Evolutionary conservation across 2,113 vertebrate species (phyloP), one percentile per base, ranked within the genome.

Genomic region (Calyptomena viridis): DNA sequence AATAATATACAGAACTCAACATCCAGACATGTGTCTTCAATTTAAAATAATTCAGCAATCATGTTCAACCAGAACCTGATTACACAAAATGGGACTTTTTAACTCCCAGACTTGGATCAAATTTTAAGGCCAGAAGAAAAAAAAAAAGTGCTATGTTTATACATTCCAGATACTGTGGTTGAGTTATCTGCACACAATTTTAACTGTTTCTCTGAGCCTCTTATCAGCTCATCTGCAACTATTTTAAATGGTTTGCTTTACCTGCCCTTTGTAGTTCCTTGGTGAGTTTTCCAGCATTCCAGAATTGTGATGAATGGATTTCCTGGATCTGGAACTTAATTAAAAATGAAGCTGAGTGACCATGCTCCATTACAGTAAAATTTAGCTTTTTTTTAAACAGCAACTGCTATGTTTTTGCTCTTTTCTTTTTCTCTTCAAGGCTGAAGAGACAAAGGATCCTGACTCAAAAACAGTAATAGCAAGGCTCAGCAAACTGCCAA

Each of bases 21-120:
- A 95, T 97, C 90, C 90, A 98, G 95, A 98, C 98, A 98, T 98
- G 95, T 98, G 98, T 98, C 97, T 98, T 98, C 98, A 98, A 98
- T 98, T 98, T 98, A 98, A 96, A 98, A 98, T 98, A 98, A 98
- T 98, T 98, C 98, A 98, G 98, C 98, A 98, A 98, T 98, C 98
- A 98, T 98, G 98, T 98, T 98, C 97, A 97, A 98, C 98, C 97
- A 98, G 98, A 98, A 97, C 98, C 97, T 98, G 98, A 98, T 98
- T 98, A 98, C 97, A 98, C 97, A 98, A 98, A 98, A 98, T 98
- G 98, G 98, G 97, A 98, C 97, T 97, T 98, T 98, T 98, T 97
- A 98, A 98, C 97, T 98, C 97, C 97, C 98, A 98, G 97, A 97
- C 97, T 98, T 98, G 97, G 98, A 98, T 98, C 97, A 97, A 97